A percentile compares a stretch with the other conserved stretches of the same genome.
Evolutionary conservation across 1,140 invertebrate species (phyloP).

Genomic region (Drusus annulatus): DNA sequence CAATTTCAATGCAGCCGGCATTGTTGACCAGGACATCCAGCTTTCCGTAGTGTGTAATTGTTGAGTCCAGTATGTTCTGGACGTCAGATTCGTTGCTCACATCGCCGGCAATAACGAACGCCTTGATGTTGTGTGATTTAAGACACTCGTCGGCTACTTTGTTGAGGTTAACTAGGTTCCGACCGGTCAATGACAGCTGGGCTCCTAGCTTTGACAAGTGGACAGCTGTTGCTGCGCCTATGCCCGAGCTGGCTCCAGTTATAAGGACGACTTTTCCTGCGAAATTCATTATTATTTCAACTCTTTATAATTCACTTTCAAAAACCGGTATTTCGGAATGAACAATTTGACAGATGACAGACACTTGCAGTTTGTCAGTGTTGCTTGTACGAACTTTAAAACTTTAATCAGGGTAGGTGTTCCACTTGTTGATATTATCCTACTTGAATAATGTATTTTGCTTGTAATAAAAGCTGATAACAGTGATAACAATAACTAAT

Average conservation of each 20-base stretch:
- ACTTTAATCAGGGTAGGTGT: too few species aligned
- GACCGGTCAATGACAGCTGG: conserved; percentile 77
- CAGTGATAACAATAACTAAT: too few species aligned
- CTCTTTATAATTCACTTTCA: not conserved
- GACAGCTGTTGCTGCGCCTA: conserved; percentile 86
- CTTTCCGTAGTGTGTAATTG: conserved; percentile 79
- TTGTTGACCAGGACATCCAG: conserved; percentile 89
- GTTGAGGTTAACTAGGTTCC: conserved; percentile 80
- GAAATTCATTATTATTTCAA: conserved; percentile 71
- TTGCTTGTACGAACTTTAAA: too few species aligned
- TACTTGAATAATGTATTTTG: too few species aligned
- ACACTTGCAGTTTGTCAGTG: too few species aligned
- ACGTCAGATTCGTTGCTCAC: conserved; percentile 84
- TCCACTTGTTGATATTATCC: too few species aligned
- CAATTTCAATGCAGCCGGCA: conserved; percentile 88
- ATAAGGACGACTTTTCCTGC: conserved; percentile 80
- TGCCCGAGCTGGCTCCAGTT: conserved; percentile 90
- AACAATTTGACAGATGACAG: not conserved
- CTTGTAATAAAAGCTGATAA: too few species aligned
- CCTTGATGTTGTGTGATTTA: conserved; percentile 64
- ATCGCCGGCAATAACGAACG: conserved; percentile 72
- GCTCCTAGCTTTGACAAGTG: conserved; percentile 85
- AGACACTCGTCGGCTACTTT: conserved; percentile 64
- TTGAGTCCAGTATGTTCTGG: conserved; percentile 79
- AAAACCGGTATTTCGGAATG: not conserved